Evolutionary conservation across 2,888 invertebrate genomes (phyloP).

Genomic region (Galerucella calmariensis): DNA sequence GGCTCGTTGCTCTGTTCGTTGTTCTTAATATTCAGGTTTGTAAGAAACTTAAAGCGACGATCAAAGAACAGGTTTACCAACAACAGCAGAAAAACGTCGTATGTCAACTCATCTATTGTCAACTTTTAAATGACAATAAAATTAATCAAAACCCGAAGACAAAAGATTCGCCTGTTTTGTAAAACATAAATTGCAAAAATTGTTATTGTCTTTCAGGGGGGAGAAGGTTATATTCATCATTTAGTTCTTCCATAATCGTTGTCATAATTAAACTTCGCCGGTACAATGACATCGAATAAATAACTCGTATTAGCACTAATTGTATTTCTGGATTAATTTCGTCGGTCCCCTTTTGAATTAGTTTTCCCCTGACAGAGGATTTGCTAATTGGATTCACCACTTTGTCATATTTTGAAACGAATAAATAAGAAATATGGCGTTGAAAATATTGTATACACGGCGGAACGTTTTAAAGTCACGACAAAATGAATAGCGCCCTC

Average conservation of each 20-base stretch:
- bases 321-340: conserved; percentile 30
- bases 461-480: too few relatives aligned
- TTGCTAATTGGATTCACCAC: conserved; percentile 23
- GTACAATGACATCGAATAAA: conserved; percentile 31
- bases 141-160: too few relatives aligned
- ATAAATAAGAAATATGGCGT: not conserved
- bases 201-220: conserved; percentile 22
- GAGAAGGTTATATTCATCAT: conserved; percentile 29
- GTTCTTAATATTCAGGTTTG: too few relatives aligned
- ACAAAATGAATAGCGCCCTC: too few relatives aligned
- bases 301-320: conserved; percentile 33
- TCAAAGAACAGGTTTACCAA: too few relatives aligned
- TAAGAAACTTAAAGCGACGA: too few relatives aligned
- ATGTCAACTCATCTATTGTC: too few relatives aligned
- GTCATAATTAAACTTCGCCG: conserved; percentile 32
- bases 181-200: conserved; percentile 6
- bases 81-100: too few relatives aligned
- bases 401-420: conserved; percentile 4
- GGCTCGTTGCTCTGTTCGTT: too few relatives aligned
- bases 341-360: conserved; percentile 27
- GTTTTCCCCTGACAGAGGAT: conserved; percentile 15
- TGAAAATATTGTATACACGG: not conserved
- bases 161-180: too few relatives aligned
- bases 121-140: too few relatives aligned
- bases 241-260: conserved; percentile 26